Conservation (phyloP, 2,888 invertebrate genomes). For the Prosapia bicincta region DNA sequence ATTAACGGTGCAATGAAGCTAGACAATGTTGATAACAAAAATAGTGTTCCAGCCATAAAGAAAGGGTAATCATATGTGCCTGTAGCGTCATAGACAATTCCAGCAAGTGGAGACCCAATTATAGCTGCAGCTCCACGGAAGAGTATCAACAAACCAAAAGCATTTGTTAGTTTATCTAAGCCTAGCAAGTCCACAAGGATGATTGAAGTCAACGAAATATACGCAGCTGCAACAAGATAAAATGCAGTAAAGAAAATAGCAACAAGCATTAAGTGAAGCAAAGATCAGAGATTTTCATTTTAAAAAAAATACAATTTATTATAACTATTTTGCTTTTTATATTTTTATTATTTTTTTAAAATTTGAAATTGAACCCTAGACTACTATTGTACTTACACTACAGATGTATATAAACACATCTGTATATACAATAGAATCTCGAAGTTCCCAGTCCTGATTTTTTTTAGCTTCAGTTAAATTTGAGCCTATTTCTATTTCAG, state of each 20-base stretch:
- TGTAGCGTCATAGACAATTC: conserved; percentile 87
- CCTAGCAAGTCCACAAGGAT: conserved; percentile 95
- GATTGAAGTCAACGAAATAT: conserved; percentile 96
- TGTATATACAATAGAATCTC: too few relatives aligned
- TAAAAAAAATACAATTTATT: too few relatives aligned
- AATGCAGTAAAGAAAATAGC: conserved; percentile 30
- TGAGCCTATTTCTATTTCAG: too few relatives aligned
- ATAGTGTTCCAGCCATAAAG: conserved; percentile 86
- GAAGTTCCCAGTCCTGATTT: too few relatives aligned
- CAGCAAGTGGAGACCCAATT: conserved; percentile 78
- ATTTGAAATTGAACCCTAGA: too few relatives aligned
- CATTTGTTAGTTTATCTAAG: conserved; percentile 92
- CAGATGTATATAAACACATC: too few relatives aligned
- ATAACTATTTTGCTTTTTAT: too few relatives aligned
- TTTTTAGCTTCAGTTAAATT: too few relatives aligned
- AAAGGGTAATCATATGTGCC: conserved; percentile 82
- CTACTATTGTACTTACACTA: too few relatives aligned
- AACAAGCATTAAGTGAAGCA: too few relatives aligned
- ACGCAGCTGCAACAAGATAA: conserved; percentile 68
- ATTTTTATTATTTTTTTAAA: too few relatives aligned
- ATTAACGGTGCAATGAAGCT: conserved; percentile 79
- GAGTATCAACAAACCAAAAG: conserved; percentile 92
- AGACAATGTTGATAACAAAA: conserved; percentile 77
- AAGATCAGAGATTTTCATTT: too few relatives aligned
- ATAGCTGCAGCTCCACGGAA: conserved; percentile 95